Conservation (phyloP, 2,888 invertebrate species). For the Catocala sponsa region DNA sequence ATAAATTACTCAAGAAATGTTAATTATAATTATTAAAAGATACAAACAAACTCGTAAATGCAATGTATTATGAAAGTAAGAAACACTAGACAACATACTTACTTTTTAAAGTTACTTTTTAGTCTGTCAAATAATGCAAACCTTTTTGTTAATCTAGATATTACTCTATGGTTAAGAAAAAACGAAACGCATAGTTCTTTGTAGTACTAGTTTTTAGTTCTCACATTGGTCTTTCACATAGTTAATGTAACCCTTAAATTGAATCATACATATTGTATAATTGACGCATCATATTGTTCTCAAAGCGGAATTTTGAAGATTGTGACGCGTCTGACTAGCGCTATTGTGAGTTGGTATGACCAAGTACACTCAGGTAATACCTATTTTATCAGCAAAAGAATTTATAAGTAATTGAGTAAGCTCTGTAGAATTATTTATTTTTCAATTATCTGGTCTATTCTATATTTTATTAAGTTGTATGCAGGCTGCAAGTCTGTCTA, state of each 20-base stretch:
- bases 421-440: too few relatives aligned
- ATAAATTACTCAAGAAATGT: conserved; percentile 25
- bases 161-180: not conserved
- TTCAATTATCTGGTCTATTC: too few relatives aligned
- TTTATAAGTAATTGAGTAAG: too few relatives aligned
- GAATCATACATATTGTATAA: too few relatives aligned
- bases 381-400: too few relatives aligned
- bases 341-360: too few relatives aligned
- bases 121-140: conserved; percentile 21
- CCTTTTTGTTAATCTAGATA: conserved; percentile 7
- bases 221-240: conserved; percentile 42
- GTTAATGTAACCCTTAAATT: conserved; percentile 1
- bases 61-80: conserved; percentile 66
- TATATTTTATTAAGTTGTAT: too few relatives aligned
- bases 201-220: conserved; percentile 10
- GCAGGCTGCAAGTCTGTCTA: too few relatives aligned
- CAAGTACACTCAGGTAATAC: too few relatives aligned
- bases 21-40: conserved; percentile 32
- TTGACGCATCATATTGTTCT: not conserved
- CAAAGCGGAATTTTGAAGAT: too few relatives aligned
- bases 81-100: conserved; percentile 28
- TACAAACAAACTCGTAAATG: conserved; percentile 57
- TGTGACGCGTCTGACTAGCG: too few relatives aligned
- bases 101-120: conserved; percentile 12
- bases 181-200: not conserved